Percentiles rank a stretch among this genome's conserved stretches.
Evolutionary conservation across 2,797 vertebrate genomes (phyloP).

Genomic region (Pipistrellus kuhlii): DNA sequence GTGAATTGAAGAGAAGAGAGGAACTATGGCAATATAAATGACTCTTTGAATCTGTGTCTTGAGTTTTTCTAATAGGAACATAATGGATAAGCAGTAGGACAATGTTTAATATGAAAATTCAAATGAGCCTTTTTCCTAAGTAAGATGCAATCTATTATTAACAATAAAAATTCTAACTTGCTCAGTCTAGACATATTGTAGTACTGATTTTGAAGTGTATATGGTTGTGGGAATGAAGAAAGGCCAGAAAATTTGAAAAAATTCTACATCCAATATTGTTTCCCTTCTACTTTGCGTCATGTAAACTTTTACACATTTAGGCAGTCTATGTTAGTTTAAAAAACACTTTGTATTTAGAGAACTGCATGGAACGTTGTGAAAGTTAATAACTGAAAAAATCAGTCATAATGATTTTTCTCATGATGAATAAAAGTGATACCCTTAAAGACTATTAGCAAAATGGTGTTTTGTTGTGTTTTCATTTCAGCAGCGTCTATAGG

Average conservation of each 20-base stretch:
- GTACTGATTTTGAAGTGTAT: neutral
- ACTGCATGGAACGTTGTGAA: constrained; percentile 25
- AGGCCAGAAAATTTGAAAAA: neutral
- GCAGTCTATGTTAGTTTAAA: constrained; percentile 32
- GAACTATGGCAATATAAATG: neutral
- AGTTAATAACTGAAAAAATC: constrained; percentile 56
- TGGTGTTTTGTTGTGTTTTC: neutral
- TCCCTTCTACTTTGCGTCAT: constrained; percentile 44
- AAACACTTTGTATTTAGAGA: constrained; percentile 52
- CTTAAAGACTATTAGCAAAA: constrained; percentile 11
- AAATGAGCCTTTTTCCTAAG: neutral
- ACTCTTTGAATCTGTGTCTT: neutral
- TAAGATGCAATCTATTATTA: neutral
- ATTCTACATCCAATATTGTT: neutral
- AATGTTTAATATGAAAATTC: constrained; percentile 11
- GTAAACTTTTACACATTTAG: constrained; percentile 34
- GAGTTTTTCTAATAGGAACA: neutral
- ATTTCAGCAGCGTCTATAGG: neutral
- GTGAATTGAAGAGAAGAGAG: neutral
- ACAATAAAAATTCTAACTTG: neutral
- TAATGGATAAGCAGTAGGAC: neutral
- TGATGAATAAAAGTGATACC: constrained; percentile 45
- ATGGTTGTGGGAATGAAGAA: neutral
- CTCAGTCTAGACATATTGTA: neutral
- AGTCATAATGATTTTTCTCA: constrained; percentile 34